Evolutionary conservation across 2,113 vertebrate species (phyloP).

Genomic region (Numida meleagris): DNA sequence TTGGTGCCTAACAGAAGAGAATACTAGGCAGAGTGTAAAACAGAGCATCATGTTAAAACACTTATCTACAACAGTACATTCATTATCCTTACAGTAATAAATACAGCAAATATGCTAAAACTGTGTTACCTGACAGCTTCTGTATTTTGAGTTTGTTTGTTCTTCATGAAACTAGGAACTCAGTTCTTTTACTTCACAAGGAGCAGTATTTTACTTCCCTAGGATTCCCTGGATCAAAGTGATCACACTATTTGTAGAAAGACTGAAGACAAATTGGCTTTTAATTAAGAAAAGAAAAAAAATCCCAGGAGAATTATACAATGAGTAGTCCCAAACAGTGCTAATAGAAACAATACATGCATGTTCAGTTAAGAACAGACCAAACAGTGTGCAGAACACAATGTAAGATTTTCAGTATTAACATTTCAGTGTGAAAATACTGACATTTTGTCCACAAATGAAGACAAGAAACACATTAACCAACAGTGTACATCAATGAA

Average conservation of each 20-base stretch:
- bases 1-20: background rate
- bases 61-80: background rate
- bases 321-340: background rate
- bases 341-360: background rate
- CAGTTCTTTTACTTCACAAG: background rate
- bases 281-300: background rate
- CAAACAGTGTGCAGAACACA: background rate
- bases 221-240: background rate
- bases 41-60: background rate
- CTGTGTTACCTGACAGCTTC: background rate
- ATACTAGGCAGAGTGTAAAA: background rate
- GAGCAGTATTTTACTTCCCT: background rate
- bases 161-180: background rate
- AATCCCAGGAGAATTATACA: background rate
- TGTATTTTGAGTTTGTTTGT: background rate
- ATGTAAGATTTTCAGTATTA: background rate
- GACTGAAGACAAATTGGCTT: background rate
- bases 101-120: background rate
- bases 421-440: background rate
- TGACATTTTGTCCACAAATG: background rate
- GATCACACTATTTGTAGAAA: background rate
- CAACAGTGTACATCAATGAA: background rate
- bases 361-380: background rate
- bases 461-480: background rate
- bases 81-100: background rate